These are phyloP conservation scores for Philotrypesis tridentata DNA, from an alignment of 1,140 invertebrate genomes.

Conservation along the genomic window DNA sequence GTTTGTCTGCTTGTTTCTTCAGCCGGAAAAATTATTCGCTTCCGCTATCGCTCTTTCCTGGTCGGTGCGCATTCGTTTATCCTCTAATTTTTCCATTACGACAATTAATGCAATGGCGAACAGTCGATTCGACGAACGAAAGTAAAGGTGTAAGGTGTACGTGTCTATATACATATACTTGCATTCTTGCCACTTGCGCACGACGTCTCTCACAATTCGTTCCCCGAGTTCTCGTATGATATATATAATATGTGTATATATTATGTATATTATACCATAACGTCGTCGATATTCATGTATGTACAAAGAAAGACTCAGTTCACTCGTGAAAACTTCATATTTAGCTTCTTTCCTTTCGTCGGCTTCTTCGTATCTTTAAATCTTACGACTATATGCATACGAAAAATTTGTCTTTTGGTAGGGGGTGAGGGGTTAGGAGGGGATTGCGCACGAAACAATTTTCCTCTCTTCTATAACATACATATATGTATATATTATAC, in stretches of 20 bases:
- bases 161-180: conserved; percentile 10
- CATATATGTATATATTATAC: no score
- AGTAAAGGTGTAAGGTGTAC: conserved; percentile 23
- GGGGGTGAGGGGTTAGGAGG: neutral
- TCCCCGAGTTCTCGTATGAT: conserved; percentile 20
- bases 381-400: conserved; percentile 5
- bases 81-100: conserved; percentile 6
- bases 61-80: neutral
- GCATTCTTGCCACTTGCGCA: conserved; percentile 19
- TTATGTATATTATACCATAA: neutral
- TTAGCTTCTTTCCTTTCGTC: neutral
- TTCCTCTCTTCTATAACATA: neutral
- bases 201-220: neutral
- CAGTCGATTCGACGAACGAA: conserved; percentile 18
- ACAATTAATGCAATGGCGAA: conserved; percentile 17
- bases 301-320: conserved; percentile 29
- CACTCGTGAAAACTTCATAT: neutral
- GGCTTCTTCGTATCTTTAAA: conserved; percentile 2
- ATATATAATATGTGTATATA: neutral
- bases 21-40: neutral
- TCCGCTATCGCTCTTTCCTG: neutral
- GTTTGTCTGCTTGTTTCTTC: conserved; percentile 11
- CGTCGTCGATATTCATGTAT: conserved; percentile 14
- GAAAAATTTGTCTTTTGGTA: conserved; percentile 2
- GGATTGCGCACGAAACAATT: neutral